Evolutionary conservation across 2,888 invertebrate species (phyloP), one percentile per base, ranked within the genome.

Genomic region (Minunthozetes semirufus): DNA sequence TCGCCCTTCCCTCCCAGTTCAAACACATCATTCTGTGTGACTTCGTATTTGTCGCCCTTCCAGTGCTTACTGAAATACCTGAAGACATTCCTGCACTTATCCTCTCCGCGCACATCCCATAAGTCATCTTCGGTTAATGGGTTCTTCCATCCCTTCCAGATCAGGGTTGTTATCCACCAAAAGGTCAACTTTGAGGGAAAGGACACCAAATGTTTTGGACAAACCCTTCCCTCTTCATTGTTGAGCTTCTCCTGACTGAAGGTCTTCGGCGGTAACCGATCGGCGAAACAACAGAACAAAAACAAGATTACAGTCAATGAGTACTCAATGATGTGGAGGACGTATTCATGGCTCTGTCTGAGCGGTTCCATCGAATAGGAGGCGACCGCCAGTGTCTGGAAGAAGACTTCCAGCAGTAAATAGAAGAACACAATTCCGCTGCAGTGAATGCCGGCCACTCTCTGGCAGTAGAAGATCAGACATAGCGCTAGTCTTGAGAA

Each of bases 91-190:
- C 22, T 27, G 11, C 75, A 17, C 56, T 13, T 42, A 13, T 73
- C 33, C 5, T 27, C 25, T 11, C 13, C 1, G 2, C 42, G 72
- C 3, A 72, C 56, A n/a, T 33, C 46, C 75, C 75, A 75, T 25
- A 75, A 25, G 27, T 72, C 72, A 1, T 22, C 19, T 27, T 1
- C 2, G 17, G 74, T 61, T 17, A 75, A n/a, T 17, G 61, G 72
- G n/a, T 50, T 46, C 33, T 38, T 42, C 33, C 38, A 75, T 33
- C 75, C 75, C 11, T 42, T 50, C 11, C 42, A 22, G 8, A 48
- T 38, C 38, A 76, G 83, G 83, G 81, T 76, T 17, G 81, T 81
- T 77, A 83, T 82, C 84, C 84, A 84, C 82, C 82, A 83, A 77
- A 83, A 84, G 33, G 82, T 81, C 17, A 83, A 79, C 73, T 79